These are phyloP conservation scores for Musca domestica DNA, from an alignment of 1,140 invertebrate species.

Conservation along the genomic window DNA sequence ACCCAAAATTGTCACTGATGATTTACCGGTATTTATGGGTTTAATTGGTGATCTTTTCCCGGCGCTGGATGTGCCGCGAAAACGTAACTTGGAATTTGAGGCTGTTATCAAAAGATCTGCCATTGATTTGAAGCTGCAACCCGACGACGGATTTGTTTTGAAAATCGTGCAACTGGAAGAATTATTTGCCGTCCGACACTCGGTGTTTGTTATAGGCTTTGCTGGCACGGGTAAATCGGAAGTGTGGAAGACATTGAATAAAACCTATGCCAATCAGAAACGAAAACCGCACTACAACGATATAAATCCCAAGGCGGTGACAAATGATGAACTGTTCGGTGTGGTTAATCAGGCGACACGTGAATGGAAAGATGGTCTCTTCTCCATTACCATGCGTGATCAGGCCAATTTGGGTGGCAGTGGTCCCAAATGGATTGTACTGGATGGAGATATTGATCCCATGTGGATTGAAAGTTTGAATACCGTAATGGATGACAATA, in stretches of 20 bases:
- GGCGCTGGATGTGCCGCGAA: slow-evolving; percentile 82
- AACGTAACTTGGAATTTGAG: slow-evolving; percentile 81
- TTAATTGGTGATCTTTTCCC: slow-evolving; percentile 88
- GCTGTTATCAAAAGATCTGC: slow-evolving; percentile 73
- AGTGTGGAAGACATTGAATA: slow-evolving; percentile 88
- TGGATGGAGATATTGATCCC: slow-evolving; percentile 94
- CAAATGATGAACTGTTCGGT: slow-evolving; percentile 93
- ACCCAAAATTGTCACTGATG: slow-evolving; percentile 89
- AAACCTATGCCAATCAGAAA: slow-evolving; percentile 75
- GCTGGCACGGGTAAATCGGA: slow-evolving; percentile 92
- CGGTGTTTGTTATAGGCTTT: slow-evolving; percentile 88
- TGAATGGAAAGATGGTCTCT: slow-evolving; percentile 95
- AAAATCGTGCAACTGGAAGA: slow-evolving; percentile 87
- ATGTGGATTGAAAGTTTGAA: slow-evolving; percentile 97
- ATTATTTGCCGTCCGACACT: slow-evolving; percentile 88
- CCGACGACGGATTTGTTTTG: slow-evolving; percentile 78
- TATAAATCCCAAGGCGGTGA: slow-evolving; percentile 92
- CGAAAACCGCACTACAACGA: slow-evolving; percentile 82
- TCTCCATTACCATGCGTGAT: slow-evolving; percentile 89
- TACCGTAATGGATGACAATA: slow-evolving; percentile 82
- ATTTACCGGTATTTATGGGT: slow-evolving; percentile 87
- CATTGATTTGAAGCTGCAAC: slow-evolving; percentile 81
- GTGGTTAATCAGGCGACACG: slow-evolving; percentile 90
- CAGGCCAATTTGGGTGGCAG: slow-evolving; percentile 77
- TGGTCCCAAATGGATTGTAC: slow-evolving; percentile 91